phyloP scores from a whole-genome alignment of 2,797 vertebrate genomes.

The Strix occidentalis region DNA sequence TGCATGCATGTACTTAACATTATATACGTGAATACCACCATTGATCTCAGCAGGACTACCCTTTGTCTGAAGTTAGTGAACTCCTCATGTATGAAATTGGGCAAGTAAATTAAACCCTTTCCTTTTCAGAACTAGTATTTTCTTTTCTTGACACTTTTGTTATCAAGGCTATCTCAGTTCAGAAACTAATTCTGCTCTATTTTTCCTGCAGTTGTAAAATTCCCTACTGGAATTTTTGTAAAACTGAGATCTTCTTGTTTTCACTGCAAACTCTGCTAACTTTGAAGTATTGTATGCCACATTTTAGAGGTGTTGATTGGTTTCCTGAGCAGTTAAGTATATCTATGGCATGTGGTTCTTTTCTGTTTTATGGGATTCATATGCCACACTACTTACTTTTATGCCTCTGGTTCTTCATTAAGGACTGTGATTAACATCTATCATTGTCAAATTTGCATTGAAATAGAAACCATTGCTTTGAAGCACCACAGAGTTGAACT shows the following conservation, averaged over 20 bases:
- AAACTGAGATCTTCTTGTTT: not conserved
- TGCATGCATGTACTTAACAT: not conserved
- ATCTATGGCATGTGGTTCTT: conserved; percentile 22
- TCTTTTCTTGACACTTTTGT: not conserved
- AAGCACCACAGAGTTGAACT: conserved; percentile 43
- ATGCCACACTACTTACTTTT: conserved; percentile 53
- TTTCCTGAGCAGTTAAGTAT: conserved; percentile 5
- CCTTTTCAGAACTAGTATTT: not conserved
- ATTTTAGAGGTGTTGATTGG: conserved; percentile 15
- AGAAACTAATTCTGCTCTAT: not conserved
- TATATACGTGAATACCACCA: conserved; percentile 23
- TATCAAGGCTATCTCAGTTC: not conserved
- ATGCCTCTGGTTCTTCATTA: conserved; percentile 40
- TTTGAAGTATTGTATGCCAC: not conserved
- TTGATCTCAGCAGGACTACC: conserved; percentile 54
- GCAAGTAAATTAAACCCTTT: conserved; percentile 27
- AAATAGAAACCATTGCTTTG: conserved; percentile 65
- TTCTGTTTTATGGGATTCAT: conserved; percentile 47
- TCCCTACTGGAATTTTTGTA: not conserved
- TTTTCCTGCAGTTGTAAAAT: not conserved
- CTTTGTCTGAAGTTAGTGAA: conserved; percentile 25
- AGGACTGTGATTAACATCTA: conserved; percentile 50
- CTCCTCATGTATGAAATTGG: not conserved
- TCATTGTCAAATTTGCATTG: conserved; percentile 68
- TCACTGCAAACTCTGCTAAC: not conserved